Percentiles rank a stretch among this genome's conserved stretches.
Evolutionary conservation across 2,113 vertebrate species (phyloP).

Genomic region (Lagopus muta): DNA sequence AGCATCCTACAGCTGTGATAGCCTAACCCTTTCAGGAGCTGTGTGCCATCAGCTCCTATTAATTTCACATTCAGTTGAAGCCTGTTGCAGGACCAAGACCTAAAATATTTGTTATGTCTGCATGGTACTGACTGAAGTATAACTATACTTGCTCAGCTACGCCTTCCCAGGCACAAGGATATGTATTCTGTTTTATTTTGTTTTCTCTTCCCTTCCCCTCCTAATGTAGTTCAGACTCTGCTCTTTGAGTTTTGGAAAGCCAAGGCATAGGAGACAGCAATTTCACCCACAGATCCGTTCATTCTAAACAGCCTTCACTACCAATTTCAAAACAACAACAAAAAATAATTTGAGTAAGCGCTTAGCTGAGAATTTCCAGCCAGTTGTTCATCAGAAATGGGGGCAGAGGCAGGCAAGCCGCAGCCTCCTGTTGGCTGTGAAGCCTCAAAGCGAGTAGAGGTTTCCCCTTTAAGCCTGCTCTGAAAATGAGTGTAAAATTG

Average conservation of each 20-base stretch:
- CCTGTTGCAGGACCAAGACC: slow-evolving; percentile 24
- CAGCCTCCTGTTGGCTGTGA: background rate
- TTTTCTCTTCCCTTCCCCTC: background rate
- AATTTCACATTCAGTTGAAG: background rate
- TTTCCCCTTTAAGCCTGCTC: slow-evolving; percentile 53
- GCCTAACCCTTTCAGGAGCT: background rate
- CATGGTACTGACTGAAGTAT: background rate
- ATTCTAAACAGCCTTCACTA: slow-evolving; percentile 15
- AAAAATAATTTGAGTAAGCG: slow-evolving; percentile 42
- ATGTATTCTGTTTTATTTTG: background rate
- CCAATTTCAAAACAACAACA: slow-evolving; percentile 9
- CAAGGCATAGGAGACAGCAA: background rate
- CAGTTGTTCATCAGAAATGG: slow-evolving; percentile 52
- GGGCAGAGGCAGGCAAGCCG: slow-evolving; percentile 9
- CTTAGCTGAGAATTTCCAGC: slow-evolving; percentile 41
- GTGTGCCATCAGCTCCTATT: background rate
- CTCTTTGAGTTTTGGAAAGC: slow-evolving; percentile 11
- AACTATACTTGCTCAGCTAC: background rate
- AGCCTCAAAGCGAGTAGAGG: background rate
- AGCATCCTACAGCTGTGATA: background rate
- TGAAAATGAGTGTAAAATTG: slow-evolving; percentile 45
- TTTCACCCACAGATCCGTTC: background rate
- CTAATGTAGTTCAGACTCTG: background rate
- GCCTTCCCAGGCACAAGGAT: background rate
- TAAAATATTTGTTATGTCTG: background rate